phyloP scores from a whole-genome alignment of 2,797 vertebrate genomes.

The Xerus rutilus region DNA sequence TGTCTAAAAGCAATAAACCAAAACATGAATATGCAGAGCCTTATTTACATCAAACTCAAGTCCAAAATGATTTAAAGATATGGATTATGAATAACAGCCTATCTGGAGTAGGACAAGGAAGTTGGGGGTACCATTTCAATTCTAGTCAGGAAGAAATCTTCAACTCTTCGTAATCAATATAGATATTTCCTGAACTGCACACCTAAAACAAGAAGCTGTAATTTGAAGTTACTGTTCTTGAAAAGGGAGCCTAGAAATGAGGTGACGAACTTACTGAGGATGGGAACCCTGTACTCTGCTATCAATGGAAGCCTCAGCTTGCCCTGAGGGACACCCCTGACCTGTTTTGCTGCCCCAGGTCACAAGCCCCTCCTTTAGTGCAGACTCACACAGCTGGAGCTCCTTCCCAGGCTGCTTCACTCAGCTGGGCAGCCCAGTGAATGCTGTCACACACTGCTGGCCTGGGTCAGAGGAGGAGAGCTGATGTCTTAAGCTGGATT shows the following conservation, averaged over 20 bases:
- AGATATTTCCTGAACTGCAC: neutral
- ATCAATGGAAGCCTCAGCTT: neutral
- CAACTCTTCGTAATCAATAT: constrained; percentile 35
- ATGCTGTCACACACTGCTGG: neutral
- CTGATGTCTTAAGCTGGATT: neutral
- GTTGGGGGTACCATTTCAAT: neutral
- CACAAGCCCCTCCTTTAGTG: neutral
- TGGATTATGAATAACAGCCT: neutral
- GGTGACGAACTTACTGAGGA: neutral
- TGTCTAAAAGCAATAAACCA: constrained; percentile 62
- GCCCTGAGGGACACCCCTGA: too few species aligned
- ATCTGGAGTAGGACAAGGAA: neutral
- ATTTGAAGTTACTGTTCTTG: neutral
- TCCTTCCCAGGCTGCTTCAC: neutral
- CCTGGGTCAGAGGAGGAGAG: too few species aligned
- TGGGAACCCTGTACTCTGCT: neutral
- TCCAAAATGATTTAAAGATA: constrained; percentile 61
- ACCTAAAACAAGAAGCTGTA: neutral
- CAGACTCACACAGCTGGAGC: neutral
- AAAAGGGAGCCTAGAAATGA: neutral
- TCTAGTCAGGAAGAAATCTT: neutral
- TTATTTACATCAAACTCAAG: constrained; percentile 65
- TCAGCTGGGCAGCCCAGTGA: neutral
- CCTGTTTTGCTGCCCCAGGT: neutral
- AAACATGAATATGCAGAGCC: constrained; percentile 61